Evolutionary conservation across 2,888 invertebrate genomes (phyloP), one percentile per base, ranked within the genome.

Genomic region (Acanthosepion lycidas): DNA sequence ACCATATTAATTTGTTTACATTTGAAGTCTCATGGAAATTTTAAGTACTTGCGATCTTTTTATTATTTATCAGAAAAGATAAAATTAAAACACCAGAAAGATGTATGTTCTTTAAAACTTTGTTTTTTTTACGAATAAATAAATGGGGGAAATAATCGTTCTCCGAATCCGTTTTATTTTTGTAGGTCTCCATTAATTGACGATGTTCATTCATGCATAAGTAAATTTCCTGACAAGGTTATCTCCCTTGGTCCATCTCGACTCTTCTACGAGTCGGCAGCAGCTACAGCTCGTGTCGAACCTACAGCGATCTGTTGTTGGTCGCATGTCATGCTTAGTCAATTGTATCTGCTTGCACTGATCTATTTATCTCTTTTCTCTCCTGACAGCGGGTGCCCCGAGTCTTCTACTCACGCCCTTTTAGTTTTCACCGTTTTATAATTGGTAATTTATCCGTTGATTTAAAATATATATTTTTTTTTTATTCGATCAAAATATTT

Each of bases 201-300:
- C 78, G n/a, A 78, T 78, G 78, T 78, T 78, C 78, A 78, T 78
- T 78, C 78, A 78, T 78, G 78, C 78, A 78, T 78, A 78, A 78
- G 78, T 78, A 78, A 78, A 78, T 78, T 78, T 78, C 78, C 78
- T 78, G 78, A 78, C 78, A 78, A 42, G 78, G n/a, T 78, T 78
- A 78, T 78, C 78, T 78, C 78, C 78, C 78, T 78, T 78, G n/a
- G 78, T 78, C 78, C 78, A 78, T 78, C 78, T 78, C 59, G 59
- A 59, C 59, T 59, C 78, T 78, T 15, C n/a, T 78, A 78, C 78
- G 78, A 78, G n/a, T 78, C 78, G 33, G n/a, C 78, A 78, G 78
- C 59, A 23, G 59, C 59, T 23, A 20, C 23, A 20, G 59, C 23
- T 59, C 59, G 59, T 59, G 59, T 59, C 59, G 59, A 59, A 23